Percentiles rank a stretch among this genome's conserved stretches.
Conservation (phyloP, 2,797 vertebrate species). For the Cercopithecus hamlyni region DNA sequence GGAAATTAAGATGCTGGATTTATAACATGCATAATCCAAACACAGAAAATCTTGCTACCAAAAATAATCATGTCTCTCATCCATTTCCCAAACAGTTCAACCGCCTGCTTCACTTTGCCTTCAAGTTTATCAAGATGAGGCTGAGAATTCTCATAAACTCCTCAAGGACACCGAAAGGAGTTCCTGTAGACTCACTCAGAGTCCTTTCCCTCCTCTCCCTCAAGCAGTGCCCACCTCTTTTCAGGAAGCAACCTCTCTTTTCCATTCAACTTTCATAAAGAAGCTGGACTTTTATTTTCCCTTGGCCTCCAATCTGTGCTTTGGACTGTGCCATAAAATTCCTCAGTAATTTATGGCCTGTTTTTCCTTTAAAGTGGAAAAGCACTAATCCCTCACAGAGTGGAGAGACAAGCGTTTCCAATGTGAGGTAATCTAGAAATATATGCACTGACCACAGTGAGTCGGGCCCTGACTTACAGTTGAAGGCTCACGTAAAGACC, state of each 20-base stretch:
- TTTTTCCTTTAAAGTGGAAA: conserved; percentile 73
- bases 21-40: not conserved
- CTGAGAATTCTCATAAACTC: not conserved
- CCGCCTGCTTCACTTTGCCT: not conserved
- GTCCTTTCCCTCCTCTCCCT: not conserved
- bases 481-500: not conserved
- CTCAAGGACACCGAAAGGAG: not conserved
- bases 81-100: not conserved
- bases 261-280: conserved; percentile 55
- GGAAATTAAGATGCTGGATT: not conserved
- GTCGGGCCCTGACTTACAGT: not conserved
- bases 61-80: conserved; percentile 4
- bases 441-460: not conserved
- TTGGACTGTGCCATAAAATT: conserved; percentile 68
- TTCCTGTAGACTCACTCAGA: not conserved
- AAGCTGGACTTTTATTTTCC: conserved; percentile 63
- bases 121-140: not conserved
- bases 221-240: not conserved
- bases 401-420: not conserved
- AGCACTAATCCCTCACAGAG: conserved; percentile 53
- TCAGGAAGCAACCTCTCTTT: conserved; percentile 57
- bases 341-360: conserved; percentile 76
- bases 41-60: not conserved
- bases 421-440: conserved; percentile 24
- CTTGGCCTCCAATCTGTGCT: conserved; percentile 69